phyloP scores from a whole-genome alignment of 1,140 invertebrate species.

The Ceratosolen solmsi region DNA sequence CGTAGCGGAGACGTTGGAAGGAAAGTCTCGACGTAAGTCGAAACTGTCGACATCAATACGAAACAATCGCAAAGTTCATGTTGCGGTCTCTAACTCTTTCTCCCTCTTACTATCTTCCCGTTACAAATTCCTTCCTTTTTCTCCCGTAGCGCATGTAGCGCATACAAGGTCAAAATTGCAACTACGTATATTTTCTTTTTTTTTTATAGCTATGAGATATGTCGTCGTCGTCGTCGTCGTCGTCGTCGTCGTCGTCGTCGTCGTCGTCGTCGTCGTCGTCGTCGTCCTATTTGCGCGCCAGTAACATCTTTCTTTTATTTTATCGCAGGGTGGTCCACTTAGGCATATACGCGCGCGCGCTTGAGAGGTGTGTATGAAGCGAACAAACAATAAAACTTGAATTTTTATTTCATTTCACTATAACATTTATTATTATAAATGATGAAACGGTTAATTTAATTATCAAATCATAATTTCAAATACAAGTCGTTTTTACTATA shows the following conservation, averaged over 20 bases:
- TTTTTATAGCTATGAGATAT: slow-evolving; percentile 41
- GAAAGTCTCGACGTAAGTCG: neutral
- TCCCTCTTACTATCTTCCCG: neutral
- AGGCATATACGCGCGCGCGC: too few relatives aligned
- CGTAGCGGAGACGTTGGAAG: neutral
- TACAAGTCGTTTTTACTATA: too few relatives aligned
- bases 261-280: too few relatives aligned
- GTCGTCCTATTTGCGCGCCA: neutral
- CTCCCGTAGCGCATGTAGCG: neutral
- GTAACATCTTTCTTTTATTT: neutral
- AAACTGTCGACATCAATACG: slow-evolving; percentile 40
- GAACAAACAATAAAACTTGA: neutral
- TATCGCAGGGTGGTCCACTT: neutral
- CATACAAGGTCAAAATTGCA: neutral
- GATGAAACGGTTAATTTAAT: too few relatives aligned
- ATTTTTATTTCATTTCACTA: neutral
- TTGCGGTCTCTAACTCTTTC: slow-evolving; percentile 7
- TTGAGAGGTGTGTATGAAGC: neutral
- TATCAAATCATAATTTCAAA: too few relatives aligned
- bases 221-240: too few relatives aligned
- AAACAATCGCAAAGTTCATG: slow-evolving; percentile 38
- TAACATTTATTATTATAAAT: too few relatives aligned
- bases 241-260: too few relatives aligned
- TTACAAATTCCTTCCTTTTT: slow-evolving; percentile 25
- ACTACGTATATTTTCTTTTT: neutral